Conservation (phyloP, 2,113 vertebrate species). For the Tenrec ecaudatus region DNA sequence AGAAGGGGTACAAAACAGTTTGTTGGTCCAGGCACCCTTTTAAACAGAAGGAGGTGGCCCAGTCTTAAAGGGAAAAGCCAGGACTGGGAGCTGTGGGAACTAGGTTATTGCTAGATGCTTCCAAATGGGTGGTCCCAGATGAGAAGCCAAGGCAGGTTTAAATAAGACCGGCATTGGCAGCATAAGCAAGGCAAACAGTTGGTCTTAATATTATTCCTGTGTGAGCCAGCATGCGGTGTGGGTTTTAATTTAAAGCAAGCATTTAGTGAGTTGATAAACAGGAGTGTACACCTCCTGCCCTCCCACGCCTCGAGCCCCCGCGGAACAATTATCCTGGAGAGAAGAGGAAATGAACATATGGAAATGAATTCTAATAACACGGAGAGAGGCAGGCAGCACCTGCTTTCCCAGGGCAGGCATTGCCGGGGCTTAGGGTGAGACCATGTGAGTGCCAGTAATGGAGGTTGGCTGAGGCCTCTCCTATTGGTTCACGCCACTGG, state of each 20-base stretch:
- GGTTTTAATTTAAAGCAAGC: slow-evolving; percentile 73
- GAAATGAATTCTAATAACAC: not conserved
- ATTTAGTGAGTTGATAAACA: slow-evolving; percentile 72
- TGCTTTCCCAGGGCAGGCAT: not conserved
- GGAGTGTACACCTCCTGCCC: slow-evolving; percentile 36
- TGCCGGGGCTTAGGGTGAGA: not conserved
- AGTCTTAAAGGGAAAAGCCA: not conserved
- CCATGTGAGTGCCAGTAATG: not conserved
- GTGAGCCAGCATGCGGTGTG: slow-evolving; percentile 55
- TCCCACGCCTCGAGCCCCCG: slow-evolving; percentile 52
- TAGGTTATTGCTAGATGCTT: slow-evolving; percentile 6
- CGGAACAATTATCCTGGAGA: slow-evolving; percentile 51
- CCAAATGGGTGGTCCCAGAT: not conserved
- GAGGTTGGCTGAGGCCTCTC: not conserved
- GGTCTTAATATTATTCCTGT: not conserved
- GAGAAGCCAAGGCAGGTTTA: slow-evolving; percentile 32
- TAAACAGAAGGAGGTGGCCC: no score
- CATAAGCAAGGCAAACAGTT: slow-evolving; percentile 1
- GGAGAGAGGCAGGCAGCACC: not conserved
- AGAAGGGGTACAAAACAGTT: not conserved
- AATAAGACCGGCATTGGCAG: slow-evolving; percentile 32
- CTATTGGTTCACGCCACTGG: not conserved
- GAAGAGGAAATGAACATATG: not conserved
- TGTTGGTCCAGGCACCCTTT: not conserved
- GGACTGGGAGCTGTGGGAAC: slow-evolving; percentile 13